Conservation (phyloP, 2,797 vertebrate species). For the Siniperca undulata region DNA sequence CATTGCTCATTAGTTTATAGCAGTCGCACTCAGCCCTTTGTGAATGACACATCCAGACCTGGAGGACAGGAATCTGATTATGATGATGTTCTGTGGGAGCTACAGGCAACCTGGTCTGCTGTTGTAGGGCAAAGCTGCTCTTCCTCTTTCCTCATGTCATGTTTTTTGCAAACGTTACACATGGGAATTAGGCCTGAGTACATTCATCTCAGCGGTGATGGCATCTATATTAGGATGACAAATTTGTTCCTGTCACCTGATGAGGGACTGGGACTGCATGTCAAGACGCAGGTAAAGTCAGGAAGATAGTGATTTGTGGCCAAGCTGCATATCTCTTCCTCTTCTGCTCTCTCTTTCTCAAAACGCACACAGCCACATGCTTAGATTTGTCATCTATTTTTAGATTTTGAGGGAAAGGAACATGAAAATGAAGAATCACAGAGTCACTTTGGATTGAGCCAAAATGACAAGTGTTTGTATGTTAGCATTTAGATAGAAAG, state of each 20-base stretch:
- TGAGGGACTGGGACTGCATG: constrained; percentile 81
- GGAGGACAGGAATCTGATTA: constrained; percentile 78
- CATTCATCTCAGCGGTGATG: constrained; percentile 80
- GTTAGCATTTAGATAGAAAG: constrained; percentile 65
- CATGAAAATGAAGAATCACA: constrained; percentile 52
- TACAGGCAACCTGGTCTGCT: constrained; percentile 67
- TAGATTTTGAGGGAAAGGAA: constrained; percentile 53
- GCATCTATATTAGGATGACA: constrained; percentile 86
- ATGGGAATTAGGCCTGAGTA: constrained; percentile 72
- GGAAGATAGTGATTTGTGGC: constrained; percentile 81
- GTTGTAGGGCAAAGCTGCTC: constrained; percentile 75
- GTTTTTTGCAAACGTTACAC: constrained; percentile 80
- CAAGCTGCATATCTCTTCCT: constrained; percentile 57
- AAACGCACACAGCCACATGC: constrained; percentile 50
- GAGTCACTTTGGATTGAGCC: constrained; percentile 33
- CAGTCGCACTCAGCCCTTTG: constrained; percentile 18
- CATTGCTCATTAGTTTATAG: constrained; percentile 49
- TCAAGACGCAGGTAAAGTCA: constrained; percentile 82
- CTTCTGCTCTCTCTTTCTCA: constrained; percentile 39
- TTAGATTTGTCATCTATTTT: constrained; percentile 71
- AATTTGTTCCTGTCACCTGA: constrained; percentile 82
- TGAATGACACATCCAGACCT: constrained; percentile 63
- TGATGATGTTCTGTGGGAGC: constrained; percentile 63
- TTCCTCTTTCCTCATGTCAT: constrained; percentile 75
- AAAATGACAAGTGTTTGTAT: constrained; percentile 51